These are phyloP conservation scores for Nibea albiflora DNA, from an alignment of 2,113 vertebrate genomes.

Conservation along the genomic window DNA sequence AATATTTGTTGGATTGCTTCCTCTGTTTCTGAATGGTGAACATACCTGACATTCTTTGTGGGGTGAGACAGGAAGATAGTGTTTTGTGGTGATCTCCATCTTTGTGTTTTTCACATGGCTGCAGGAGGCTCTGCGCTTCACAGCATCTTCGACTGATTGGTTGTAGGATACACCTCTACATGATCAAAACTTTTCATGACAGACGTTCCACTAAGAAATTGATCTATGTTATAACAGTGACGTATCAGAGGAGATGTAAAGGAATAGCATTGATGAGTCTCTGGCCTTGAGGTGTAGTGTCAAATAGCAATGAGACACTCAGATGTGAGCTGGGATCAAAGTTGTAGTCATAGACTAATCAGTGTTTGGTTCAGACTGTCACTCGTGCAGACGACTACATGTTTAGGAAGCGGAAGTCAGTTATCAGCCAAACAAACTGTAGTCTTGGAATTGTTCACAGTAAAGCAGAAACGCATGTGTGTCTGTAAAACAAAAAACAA, in stretches of 20 bases:
- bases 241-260: not conserved
- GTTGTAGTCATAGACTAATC: not conserved
- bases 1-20: slow-evolving; percentile 62
- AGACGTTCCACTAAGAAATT: slow-evolving; percentile 9
- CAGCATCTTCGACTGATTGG: not conserved
- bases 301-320: slow-evolving; percentile 1
- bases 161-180: not conserved
- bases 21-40: slow-evolving; percentile 30
- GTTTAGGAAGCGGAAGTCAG: not conserved
- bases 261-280: slow-evolving; percentile 14
- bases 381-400: too few species aligned
- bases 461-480: too few species aligned
- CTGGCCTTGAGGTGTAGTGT: not conserved
- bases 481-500: not conserved
- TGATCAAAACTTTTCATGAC: slow-evolving; percentile 7
- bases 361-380: slow-evolving; percentile 4
- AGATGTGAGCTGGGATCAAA: not conserved
- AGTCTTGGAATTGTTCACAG: not conserved
- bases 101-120: slow-evolving; percentile 17
- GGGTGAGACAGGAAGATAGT: slow-evolving; percentile 42
- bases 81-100: slow-evolving; percentile 21
- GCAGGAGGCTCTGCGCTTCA: slow-evolving; percentile 5
- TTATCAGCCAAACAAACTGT: not conserved
- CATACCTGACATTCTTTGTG: slow-evolving; percentile 64
- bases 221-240: not conserved